Evolutionary conservation across 2,113 vertebrate species (phyloP).

Genomic region (Zosterops borbonicus): DNA sequence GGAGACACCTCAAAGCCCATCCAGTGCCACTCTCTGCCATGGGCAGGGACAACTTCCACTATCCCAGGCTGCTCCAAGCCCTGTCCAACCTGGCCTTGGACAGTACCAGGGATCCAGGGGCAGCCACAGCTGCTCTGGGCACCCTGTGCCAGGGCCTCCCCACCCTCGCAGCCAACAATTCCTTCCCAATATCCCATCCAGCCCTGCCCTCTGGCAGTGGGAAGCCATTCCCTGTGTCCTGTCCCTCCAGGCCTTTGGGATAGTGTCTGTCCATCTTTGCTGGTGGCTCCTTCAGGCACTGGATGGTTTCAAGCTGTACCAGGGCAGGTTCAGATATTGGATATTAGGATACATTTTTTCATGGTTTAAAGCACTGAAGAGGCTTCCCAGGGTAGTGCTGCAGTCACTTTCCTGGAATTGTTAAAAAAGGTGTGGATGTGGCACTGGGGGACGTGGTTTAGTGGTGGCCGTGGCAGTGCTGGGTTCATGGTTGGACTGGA

Average conservation of each 20-base stretch:
- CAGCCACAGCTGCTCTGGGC: neutral
- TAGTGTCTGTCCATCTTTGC: neutral
- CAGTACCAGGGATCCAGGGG: neutral
- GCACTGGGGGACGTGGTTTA: neutral
- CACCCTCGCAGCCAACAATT: neutral
- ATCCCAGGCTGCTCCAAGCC: neutral
- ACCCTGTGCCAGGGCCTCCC: neutral
- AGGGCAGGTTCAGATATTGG: neutral
- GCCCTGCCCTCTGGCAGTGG: neutral
- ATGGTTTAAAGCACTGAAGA: neutral
- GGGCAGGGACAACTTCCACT: neutral
- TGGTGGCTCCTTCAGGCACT: neutral
- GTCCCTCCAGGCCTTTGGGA: neutral
- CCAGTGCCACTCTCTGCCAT: neutral
- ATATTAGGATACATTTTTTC: too few relatives aligned
- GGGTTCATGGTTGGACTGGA: neutral
- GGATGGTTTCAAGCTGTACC: neutral
- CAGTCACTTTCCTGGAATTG: neutral
- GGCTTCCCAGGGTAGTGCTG: neutral
- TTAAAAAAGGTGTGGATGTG: neutral
- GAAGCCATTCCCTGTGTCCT: neutral
- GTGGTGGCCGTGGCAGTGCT: neutral
- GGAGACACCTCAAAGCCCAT: accelerated
- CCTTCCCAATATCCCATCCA: neutral
- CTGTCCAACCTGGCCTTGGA: neutral